Percentiles rank a stretch among this genome's conserved stretches.
These are phyloP conservation scores for Diorhabda sublineata DNA, from an alignment of 1,140 invertebrate species.

Conservation along the genomic window DNA sequence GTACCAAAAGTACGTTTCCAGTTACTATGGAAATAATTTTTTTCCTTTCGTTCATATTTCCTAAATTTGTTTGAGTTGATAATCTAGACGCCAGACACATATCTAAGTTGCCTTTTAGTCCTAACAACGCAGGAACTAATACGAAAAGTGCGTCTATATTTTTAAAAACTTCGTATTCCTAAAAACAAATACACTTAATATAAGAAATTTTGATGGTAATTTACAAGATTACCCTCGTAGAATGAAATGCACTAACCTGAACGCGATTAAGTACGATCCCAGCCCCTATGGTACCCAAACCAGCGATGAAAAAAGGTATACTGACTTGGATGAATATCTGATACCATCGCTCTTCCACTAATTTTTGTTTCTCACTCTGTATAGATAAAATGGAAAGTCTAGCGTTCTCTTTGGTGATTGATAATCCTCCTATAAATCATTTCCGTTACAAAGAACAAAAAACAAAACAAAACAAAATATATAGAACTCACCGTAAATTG, in stretches of 20 bases:
- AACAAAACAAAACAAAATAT: no score
- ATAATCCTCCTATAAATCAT: background rate
- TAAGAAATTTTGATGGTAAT: no score
- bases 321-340: conserved; percentile 78
- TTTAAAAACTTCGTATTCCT: conserved; percentile 82
- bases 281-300: conserved; percentile 89
- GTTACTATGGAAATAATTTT: conserved; percentile 78
- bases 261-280: conserved; percentile 80
- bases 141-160: conserved; percentile 83
- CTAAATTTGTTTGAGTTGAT: conserved; percentile 86
- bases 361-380: conserved; percentile 26
- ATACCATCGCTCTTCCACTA: conserved; percentile 68
- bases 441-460: no score
- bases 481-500: no score
- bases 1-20: conserved; percentile 88
- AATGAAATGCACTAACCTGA: conserved; percentile 55
- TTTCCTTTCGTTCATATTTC: conserved; percentile 65
- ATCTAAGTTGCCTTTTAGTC: conserved; percentile 94
- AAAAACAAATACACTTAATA: conserved; percentile 33
- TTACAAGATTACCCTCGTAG: no score
- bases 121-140: conserved; percentile 85
- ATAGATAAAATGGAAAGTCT: conserved; percentile 33
- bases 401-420: background rate
- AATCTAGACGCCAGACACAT: conserved; percentile 94
- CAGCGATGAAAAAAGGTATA: conserved; percentile 92